These are phyloP conservation scores for Tautogolabrus adspersus DNA, from an alignment of 2,113 vertebrate species.

Conservation along the genomic window DNA sequence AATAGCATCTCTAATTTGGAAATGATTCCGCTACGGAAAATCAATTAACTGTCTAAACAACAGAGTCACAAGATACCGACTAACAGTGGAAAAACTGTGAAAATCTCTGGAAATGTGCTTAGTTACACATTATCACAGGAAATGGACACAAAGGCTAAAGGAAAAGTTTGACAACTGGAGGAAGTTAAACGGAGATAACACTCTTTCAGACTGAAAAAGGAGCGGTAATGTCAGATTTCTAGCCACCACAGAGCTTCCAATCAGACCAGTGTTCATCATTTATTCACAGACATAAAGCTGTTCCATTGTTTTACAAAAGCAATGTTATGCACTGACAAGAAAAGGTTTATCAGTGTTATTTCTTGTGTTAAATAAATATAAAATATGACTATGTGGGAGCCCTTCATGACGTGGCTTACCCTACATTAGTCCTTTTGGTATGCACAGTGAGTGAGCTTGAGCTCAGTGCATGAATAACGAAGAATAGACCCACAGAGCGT, in stretches of 20 bases:
- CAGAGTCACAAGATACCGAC: slow-evolving; percentile 32
- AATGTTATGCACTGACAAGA: neutral
- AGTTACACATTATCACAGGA: slow-evolving; percentile 58
- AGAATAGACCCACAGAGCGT: slow-evolving; percentile 43
- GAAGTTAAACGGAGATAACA: slow-evolving; percentile 66
- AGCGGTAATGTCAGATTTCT: too few species aligned
- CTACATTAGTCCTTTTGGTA: slow-evolving; percentile 62
- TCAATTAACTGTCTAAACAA: neutral
- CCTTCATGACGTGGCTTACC: slow-evolving; percentile 45
- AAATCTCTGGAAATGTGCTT: slow-evolving; percentile 55
- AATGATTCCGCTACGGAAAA: slow-evolving; percentile 38
- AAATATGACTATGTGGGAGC: slow-evolving; percentile 6
- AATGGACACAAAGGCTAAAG: slow-evolving; percentile 58
- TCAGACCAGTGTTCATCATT: neutral
- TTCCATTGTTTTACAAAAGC: neutral
- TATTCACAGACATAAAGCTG: neutral
- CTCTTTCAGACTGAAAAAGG: slow-evolving; percentile 37
- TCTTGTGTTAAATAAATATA: too few species aligned
- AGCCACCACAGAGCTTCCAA: neutral
- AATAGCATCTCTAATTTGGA: slow-evolving; percentile 1
- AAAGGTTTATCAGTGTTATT: neutral
- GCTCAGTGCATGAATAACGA: slow-evolving; percentile 59
- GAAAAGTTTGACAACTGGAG: slow-evolving; percentile 51
- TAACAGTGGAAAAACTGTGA: slow-evolving; percentile 46
- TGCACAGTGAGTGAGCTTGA: slow-evolving; percentile 52